Evolutionary conservation across 2,797 vertebrate genomes (phyloP), one percentile per base, ranked within the genome.

Genomic region (Enteromius paludinosus): DNA sequence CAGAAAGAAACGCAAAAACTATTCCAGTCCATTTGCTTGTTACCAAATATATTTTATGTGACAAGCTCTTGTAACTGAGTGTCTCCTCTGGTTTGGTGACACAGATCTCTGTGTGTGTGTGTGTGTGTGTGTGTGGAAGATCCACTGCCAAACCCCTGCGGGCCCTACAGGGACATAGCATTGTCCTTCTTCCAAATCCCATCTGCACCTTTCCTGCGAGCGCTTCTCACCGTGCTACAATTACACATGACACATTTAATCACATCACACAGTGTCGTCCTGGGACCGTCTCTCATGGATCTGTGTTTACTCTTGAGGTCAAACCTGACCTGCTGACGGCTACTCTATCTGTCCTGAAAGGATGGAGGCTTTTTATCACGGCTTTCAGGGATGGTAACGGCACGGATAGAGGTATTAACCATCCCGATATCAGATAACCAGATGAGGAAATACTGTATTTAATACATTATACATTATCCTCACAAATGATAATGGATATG

Each of bases 201-300:
- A 82, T 85, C 85, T 73, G 23, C 78, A 79, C 70, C 76, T 79
- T 76, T 49, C 45, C 66, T 76, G 54, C 35, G 33, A 69, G 61
- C 62, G 54, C 82, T 83, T 86, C 83, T 82, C 84, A 87, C 84
- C 81, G 33, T 83, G 82, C 84, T 87, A 81, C 84, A 86, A 87
- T 87, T 85, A 86, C 82, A 83, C 69, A 74, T 68, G 82, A 88
- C 84, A 86, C 72, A 84, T 86, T 88, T 82, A 88, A 87, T 86
- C 79, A 87, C 80, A 76, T 52, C 71, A 66, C 82, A 87, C 82
- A 85, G 79, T 59, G 52, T 79, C 68, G 52, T 83, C 78, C 73
- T 47, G 81, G 84, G 82, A 84, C 78, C 72, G 65, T 79, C 78
- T 83, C 64, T 56, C 77, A 79, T 83, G 43, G 43, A 79, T 76